Evolutionary conservation across 2,113 vertebrate genomes (phyloP), one percentile per base, ranked within the genome.

Genomic region (Tylochromis polylepis): DNA sequence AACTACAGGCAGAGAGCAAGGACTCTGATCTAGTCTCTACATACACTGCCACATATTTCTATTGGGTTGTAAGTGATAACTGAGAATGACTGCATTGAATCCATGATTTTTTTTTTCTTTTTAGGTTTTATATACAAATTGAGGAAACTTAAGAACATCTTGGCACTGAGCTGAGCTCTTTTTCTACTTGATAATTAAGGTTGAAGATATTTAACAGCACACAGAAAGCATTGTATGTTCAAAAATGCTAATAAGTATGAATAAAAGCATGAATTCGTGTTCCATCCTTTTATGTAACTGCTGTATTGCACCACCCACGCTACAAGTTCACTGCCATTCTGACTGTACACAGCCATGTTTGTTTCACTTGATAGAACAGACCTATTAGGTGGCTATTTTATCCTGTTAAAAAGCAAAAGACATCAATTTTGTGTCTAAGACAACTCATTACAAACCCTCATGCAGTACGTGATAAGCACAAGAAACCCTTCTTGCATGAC

Each of bases 301-400:
- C 10, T 18, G 24, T 24, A 75, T 6, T 77, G 16, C 18, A 53
- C 9, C 65, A 43, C 38, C 65, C 65, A 43, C n/a, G 5, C 65
- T 70, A 70, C 29, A 83, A 59, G 59, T 49, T 20, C 5, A 4
- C 79, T 62, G 72, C 22, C 22, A 22, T 53, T 53, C 51, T 75
- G 4, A 38, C 56, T 79, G 3, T 81, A 53, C 70, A 56, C n/a
- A 22, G 29, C 55, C 22, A 79, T 34, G 77, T 88, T 90, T 85
- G 78, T 79, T 83, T 81, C 43, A 62, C 78, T 84, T 87, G 84
- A 75, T 41, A 27, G 60, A 84, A n/a, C 59, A 85, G 87, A 55
- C 43, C 46, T 27, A 49, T 65, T 86, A 80, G 24, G 36, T 55
- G 49, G 31, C 24, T 75, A 58, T 82, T 65, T 79, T 27, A 81